Conservation (phyloP, 1,140 invertebrate species). For the Saccostrea glomerata region DNA sequence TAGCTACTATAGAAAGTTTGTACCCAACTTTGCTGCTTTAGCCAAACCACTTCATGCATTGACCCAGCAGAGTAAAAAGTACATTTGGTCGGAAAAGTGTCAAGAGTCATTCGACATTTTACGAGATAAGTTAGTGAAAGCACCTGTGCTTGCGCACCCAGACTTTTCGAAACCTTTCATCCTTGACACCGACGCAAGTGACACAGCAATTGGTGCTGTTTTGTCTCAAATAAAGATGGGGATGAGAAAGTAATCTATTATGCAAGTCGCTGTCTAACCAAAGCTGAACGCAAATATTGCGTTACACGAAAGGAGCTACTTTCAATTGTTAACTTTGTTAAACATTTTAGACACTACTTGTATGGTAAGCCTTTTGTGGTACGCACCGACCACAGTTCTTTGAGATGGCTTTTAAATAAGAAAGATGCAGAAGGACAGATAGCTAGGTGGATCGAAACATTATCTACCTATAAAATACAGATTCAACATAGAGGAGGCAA, state of each 20-base stretch:
- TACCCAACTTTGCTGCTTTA: slow-evolving; percentile 11
- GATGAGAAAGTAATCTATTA: slow-evolving; percentile 49
- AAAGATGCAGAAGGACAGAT: slow-evolving; percentile 53
- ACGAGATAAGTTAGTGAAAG: slow-evolving; percentile 46
- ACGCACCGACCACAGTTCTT: not conserved
- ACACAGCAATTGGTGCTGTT: slow-evolving; percentile 66
- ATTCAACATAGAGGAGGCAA: slow-evolving; percentile 37
- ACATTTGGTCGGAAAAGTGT: slow-evolving; percentile 50
- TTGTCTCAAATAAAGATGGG: slow-evolving; percentile 64
- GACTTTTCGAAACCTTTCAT: slow-evolving; percentile 49
- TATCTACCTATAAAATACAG: slow-evolving; percentile 37
- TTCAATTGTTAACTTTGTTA: slow-evolving; percentile 57
- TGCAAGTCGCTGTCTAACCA: slow-evolving; percentile 8
- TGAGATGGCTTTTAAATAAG: slow-evolving; percentile 29
- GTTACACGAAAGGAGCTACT: slow-evolving; percentile 49
- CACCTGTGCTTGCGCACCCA: slow-evolving; percentile 53
- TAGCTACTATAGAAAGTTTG: slow-evolving; percentile 45
- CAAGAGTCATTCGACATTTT: slow-evolving; percentile 55
- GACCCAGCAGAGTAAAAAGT: slow-evolving; percentile 15
- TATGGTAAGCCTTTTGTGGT: slow-evolving; percentile 54
- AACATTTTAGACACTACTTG: slow-evolving; percentile 61
- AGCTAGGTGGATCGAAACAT: slow-evolving; percentile 57
- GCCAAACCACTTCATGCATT: slow-evolving; percentile 40
- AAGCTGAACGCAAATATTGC: no score
- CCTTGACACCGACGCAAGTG: slow-evolving; percentile 63